Conservation (phyloP, 2,888 invertebrate genomes). For the Enchytraeus crypticus region DNA sequence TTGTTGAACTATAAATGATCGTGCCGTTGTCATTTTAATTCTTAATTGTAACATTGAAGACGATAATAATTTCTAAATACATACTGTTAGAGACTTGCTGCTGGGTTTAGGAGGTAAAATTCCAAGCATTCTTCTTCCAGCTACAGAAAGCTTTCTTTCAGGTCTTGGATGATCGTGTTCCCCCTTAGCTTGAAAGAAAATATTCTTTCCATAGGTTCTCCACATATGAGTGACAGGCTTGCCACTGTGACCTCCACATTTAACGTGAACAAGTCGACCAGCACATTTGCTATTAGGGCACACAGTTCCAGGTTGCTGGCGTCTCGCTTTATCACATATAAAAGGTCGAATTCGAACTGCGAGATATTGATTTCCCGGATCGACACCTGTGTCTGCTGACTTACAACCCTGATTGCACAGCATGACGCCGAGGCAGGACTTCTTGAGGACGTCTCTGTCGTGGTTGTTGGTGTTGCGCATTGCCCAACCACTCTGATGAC, state of each 20-base stretch:
- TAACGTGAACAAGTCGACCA: conserved; percentile 10
- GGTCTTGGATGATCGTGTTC: conserved; percentile 11
- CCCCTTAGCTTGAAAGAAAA: conserved; percentile 16
- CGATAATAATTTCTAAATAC: too few relatives aligned
- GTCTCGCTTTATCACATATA: conserved; percentile 17
- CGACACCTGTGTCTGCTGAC: background rate
- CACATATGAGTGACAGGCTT: conserved; percentile 18
- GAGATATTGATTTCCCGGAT: background rate
- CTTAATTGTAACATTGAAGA: too few relatives aligned
- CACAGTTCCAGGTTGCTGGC: conserved; percentile 7
- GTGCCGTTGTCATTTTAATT: too few relatives aligned
- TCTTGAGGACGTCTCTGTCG: conserved; percentile 11
- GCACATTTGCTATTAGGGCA: conserved; percentile 12
- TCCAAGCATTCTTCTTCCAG: background rate
- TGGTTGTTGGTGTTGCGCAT: conserved; percentile 19
- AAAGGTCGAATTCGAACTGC: conserved; percentile 10
- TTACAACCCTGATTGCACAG: conserved; percentile 5
- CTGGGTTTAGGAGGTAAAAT: background rate
- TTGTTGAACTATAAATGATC: too few relatives aligned
- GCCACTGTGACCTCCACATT: conserved; percentile 12
- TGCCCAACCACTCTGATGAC: conserved; percentile 17
- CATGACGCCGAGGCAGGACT: conserved; percentile 18
- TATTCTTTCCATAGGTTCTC: conserved; percentile 1
- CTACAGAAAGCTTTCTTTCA: conserved; percentile 4
- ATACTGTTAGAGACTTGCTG: too few relatives aligned